Evolutionary conservation across 2,888 invertebrate genomes (phyloP), one percentile per base, ranked within the genome.

Genomic region (Caenorhabditis sp.): DNA sequence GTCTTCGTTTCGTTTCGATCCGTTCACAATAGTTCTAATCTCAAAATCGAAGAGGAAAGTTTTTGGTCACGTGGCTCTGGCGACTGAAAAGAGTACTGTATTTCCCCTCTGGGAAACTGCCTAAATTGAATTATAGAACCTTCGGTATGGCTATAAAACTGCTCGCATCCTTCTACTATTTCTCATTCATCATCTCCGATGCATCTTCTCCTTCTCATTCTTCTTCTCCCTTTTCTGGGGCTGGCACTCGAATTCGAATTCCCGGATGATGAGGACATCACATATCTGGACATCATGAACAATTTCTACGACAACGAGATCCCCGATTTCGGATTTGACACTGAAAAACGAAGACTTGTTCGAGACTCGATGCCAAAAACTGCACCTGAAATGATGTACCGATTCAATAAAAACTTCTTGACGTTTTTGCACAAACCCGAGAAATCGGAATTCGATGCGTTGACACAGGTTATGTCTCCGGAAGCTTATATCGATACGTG

Each of bases 401-500:
- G 51, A 19, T 73, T 73, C 73, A 63, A 61, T 12, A 24, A 19
- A 12, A 16, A 41, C 24, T 63, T 73, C 24, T 1, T 73, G 38
- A 61, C 14, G 1, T 73, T 63, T 16, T 16, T 73, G 31, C n/a
- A 14, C 22, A 70, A 70, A 22, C 0, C 22, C 2, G 8, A 19
- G 10, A 38, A n/a, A 26, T 19, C n/a, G 10, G 54, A 49, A 28
- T 73, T 61, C 63, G 38, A 61, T 2, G 2, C 5, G 12, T 38
- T 73, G 24, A 35, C 63, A 51, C 24, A 44, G 12, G 19, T 73
- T 16, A 38, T 63, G 38, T 24, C 51, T 0, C 41, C 49, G 38
- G 38, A 63, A 5, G 73, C 63, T 6, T 51, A 38, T 38, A 63
- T 73, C 28, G 73, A 73, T 26, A 73, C 73, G 26, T 73, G 73